Base-by-base conservation (phyloP, 2,888 invertebrate genomes). In the Coelinius sp. region DNA sequence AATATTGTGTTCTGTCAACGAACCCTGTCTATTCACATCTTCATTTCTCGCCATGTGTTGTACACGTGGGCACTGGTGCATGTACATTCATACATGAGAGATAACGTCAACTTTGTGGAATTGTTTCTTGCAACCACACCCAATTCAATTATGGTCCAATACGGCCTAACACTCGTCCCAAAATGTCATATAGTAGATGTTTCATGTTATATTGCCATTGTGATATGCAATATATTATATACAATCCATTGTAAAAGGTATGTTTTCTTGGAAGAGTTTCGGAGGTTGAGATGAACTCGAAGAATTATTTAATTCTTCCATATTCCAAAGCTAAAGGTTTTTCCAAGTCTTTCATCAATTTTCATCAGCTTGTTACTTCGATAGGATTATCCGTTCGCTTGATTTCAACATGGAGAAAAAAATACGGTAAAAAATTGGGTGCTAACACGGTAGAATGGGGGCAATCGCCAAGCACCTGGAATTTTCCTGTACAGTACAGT, bases 1-100 rank as follows among this genome's bases (percentile, higher is more conserved):
- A 86, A 86, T 86, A 86, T 86, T 86, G 86, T 86, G 86, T 86
- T 83, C 85, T 85, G 86, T 85, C 87, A 85, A 82, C 79, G 79
- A 69, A 79, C 78, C 65, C 79, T 76, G 76, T 77, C 77, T 76
- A 75, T 77, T 76, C 73, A 68, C 69, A 52, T 68, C 56, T 68
- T 63, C 71, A 69, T 73, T 65, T 14, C 71, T 70, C 67, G 38
- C 56, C 35, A 44, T 27, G 63, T 62, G 31, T 66, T 35, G 27
- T 49, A 65, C 68, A 25, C 22, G 2, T 31, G 1, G 17, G 17
- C 14, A 49, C 7, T 20, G 8, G 7, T 52, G 35, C n/a, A 66
- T 52, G 52, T 22, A 67, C 67, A 62, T 17, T 24, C 46, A 44
- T 35, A 68, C 53, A 44, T n/a, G 38, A 52, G 35, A 22, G 41